phyloP scores from a whole-genome alignment of 2,113 vertebrate genomes.

The Boulengerochromis microlepis region DNA sequence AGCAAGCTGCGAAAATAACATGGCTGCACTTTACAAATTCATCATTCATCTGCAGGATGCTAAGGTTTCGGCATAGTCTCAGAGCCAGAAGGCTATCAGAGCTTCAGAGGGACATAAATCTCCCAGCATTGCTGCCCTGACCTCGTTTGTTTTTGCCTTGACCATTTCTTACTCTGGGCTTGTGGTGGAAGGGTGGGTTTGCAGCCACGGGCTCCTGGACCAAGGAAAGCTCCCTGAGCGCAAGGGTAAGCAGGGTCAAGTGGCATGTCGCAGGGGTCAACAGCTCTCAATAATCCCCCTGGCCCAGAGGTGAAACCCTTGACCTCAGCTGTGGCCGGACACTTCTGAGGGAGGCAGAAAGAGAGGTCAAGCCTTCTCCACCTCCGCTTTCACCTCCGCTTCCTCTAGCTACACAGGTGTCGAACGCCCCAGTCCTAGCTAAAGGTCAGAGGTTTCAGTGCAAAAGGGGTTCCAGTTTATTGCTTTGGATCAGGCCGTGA shows the following conservation, averaged over 20 bases:
- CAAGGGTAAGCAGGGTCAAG: conserved; percentile 68
- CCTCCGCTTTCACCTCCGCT: conserved; percentile 38
- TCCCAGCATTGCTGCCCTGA: conserved; percentile 53
- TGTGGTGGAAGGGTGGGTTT: not conserved
- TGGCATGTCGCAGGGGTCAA: conserved; percentile 65
- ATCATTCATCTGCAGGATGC: conserved; percentile 39
- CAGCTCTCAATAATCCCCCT: conserved; percentile 46
- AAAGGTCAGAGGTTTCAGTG: conserved; percentile 45
- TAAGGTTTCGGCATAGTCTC: not conserved
- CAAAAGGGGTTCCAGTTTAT: conserved; percentile 11
- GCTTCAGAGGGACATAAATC: conserved; percentile 56
- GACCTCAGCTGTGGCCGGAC: conserved; percentile 49
- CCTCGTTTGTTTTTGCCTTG: conserved; percentile 65
- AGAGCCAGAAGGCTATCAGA: conserved; percentile 32
- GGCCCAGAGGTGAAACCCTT: conserved; percentile 50
- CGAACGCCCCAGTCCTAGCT: conserved; percentile 27
- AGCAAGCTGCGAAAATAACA: conserved; percentile 24
- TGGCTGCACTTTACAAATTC: conserved; percentile 16
- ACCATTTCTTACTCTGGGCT: conserved; percentile 28
- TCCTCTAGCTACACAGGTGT: conserved; percentile 61
- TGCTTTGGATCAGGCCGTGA: not conserved
- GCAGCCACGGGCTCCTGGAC: conserved; percentile 33
- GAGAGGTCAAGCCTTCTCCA: conserved; percentile 51
- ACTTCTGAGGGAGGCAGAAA: conserved; percentile 39
- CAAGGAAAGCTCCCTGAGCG: conserved; percentile 29